These are phyloP conservation scores for Agapostemon virescens DNA, from an alignment of 2,888 invertebrate species.

Conservation along the genomic window DNA sequence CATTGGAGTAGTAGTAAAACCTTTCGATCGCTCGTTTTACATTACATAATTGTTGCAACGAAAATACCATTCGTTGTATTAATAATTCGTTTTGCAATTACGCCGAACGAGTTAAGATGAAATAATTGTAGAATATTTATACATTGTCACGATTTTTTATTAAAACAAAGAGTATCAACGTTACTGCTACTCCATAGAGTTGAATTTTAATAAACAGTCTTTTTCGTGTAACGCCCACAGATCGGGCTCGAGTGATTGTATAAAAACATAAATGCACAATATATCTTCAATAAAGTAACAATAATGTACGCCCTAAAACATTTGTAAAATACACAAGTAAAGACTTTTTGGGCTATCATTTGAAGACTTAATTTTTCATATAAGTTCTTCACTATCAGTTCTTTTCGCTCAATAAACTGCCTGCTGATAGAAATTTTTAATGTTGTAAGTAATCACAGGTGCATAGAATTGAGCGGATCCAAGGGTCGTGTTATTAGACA, in stretches of 20 bases:
- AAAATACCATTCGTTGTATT: slow-evolving; percentile 18
- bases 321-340: slow-evolving; percentile 46
- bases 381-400: slow-evolving; percentile 30
- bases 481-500: slow-evolving; percentile 65
- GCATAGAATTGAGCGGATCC: slow-evolving; percentile 59
- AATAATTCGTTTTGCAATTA: slow-evolving; percentile 2
- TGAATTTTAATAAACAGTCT: slow-evolving; percentile 42
- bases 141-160: slow-evolving; percentile 38
- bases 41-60: slow-evolving; percentile 21
- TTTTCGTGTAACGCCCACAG: slow-evolving; percentile 45
- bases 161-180: slow-evolving; percentile 15
- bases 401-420: slow-evolving; percentile 25
- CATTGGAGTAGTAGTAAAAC: slow-evolving; percentile 57
- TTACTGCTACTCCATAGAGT: slow-evolving; percentile 62
- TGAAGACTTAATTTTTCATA: slow-evolving; percentile 53
- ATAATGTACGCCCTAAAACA: slow-evolving; percentile 25
- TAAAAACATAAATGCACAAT: slow-evolving; percentile 54
- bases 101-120: neutral
- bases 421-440: slow-evolving; percentile 51
- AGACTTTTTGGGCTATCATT: slow-evolving; percentile 54
- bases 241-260: slow-evolving; percentile 45
- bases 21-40: slow-evolving; percentile 26
- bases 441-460: slow-evolving; percentile 55
- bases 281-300: slow-evolving; percentile 44
- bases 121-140: slow-evolving; percentile 51